Evolutionary conservation across 2,888 invertebrate genomes (phyloP).

Genomic region (Erpobdella octoculata): DNA sequence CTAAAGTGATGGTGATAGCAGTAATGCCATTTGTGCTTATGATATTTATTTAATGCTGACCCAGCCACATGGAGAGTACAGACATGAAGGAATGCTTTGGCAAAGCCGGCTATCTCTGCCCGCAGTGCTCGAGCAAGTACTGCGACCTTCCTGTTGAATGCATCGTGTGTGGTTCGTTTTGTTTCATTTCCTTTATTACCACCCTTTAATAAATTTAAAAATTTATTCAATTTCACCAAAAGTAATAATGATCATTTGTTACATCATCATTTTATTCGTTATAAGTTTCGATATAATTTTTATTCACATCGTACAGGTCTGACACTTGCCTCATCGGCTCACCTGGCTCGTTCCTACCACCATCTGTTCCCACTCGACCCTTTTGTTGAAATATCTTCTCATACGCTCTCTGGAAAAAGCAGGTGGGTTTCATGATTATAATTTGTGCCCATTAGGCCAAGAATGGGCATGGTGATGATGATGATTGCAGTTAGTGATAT

Average conservation of each 20-base stretch:
- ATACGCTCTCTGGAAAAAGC: conserved; percentile 15
- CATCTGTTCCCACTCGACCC: conserved; percentile 86
- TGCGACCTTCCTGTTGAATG: conserved; percentile 97
- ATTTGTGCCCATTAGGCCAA: neutral
- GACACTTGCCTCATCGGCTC: conserved; percentile 92
- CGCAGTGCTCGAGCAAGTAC: conserved; percentile 89
- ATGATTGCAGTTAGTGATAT: conserved; percentile 41
- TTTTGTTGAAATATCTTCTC: conserved; percentile 63
- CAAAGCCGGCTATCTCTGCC: conserved; percentile 55
- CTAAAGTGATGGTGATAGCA: neutral
- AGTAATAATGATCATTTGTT: neutral
- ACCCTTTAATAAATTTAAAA: neutral
- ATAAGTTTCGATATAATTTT: neutral
- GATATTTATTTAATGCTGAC: too few species aligned
- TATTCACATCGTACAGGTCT: conserved; percentile 56
- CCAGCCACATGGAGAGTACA: conserved; percentile 68
- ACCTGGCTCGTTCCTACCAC: conserved; percentile 91
- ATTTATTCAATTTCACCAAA: neutral
- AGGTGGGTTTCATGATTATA: neutral
- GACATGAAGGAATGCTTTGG: conserved; percentile 39
- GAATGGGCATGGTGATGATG: neutral
- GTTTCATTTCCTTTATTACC: neutral
- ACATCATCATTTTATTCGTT: neutral
- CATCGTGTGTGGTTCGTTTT: conserved; percentile 67
- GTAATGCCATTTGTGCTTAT: neutral